Evolutionary conservation across 2,888 invertebrate species (phyloP).

Genomic region (Phytoseiulus persimilis): DNA sequence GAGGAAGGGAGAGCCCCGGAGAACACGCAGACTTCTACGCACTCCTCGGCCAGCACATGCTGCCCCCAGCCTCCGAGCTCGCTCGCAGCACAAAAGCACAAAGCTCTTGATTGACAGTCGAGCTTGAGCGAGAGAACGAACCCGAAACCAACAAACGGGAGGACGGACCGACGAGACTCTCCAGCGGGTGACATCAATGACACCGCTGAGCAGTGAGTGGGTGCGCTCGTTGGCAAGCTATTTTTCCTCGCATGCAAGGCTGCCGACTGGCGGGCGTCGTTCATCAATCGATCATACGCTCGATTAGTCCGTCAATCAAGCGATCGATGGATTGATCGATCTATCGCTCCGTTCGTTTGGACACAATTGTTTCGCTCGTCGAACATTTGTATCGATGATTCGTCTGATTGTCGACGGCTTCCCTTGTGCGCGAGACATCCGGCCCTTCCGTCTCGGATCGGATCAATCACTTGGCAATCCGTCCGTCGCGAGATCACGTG

Average conservation of each 20-base stretch:
- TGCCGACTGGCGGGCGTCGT: neutral
- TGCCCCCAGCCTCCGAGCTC: neutral
- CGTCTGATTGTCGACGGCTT: too few species aligned
- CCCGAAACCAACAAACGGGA: neutral
- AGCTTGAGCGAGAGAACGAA: neutral
- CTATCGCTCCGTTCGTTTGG: too few species aligned
- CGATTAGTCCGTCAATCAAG: neutral
- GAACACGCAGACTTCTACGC: neutral
- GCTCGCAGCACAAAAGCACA: neutral
- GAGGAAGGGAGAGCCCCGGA: neutral
- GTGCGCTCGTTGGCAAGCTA: neutral
- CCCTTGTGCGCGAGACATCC: too few species aligned
- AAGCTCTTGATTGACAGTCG: neutral
- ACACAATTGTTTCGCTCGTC: too few species aligned
- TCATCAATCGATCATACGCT: neutral
- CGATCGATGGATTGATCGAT: neutral
- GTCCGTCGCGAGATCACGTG: neutral
- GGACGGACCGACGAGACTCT: neutral
- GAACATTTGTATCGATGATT: too few species aligned
- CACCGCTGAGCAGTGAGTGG: neutral
- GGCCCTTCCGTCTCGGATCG: too few species aligned
- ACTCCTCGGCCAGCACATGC: neutral
- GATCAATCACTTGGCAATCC: neutral
- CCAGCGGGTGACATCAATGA: neutral
- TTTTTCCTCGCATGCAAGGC: neutral